Conservation (phyloP, 2,888 invertebrate genomes). For the Unio delphinus region DNA sequence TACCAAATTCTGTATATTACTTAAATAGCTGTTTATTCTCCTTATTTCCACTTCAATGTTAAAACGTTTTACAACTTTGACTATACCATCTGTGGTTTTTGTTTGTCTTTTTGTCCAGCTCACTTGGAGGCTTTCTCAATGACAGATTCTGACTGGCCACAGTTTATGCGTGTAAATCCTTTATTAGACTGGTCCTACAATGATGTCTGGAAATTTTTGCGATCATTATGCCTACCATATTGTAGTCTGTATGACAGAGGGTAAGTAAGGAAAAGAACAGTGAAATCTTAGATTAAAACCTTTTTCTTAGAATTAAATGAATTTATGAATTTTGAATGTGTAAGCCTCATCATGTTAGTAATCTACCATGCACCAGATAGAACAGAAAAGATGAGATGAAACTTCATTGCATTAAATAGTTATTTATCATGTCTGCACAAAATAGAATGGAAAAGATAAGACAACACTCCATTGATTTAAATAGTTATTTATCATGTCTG, state of each 20-base stretch:
- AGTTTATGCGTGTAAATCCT: constrained; percentile 89
- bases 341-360: background rate
- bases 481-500: too few relatives aligned
- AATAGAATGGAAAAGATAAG: too few relatives aligned
- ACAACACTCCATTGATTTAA: too few relatives aligned
- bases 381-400: too few relatives aligned
- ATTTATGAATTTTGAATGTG: background rate
- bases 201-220: constrained; percentile 92
- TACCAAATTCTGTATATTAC: too few relatives aligned
- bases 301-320: background rate
- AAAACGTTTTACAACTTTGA: too few relatives aligned
- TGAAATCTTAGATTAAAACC: too few relatives aligned
- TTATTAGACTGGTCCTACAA: constrained; percentile 92
- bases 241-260: constrained; percentile 92
- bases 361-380: too few relatives aligned
- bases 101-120: constrained; percentile 34
- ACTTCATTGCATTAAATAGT: too few relatives aligned
- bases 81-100: background rate
- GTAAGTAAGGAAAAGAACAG: constrained; percentile 71
- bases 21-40: too few relatives aligned
- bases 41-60: too few relatives aligned
- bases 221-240: constrained; percentile 86
- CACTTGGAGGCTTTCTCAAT: constrained; percentile 61
- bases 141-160: constrained; percentile 93
- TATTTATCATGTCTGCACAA: too few relatives aligned